Percentiles rank a stretch among this genome's conserved stretches.
Conservation (phyloP, 2,888 invertebrate genomes). For the Tenthredo mesomela region DNA sequence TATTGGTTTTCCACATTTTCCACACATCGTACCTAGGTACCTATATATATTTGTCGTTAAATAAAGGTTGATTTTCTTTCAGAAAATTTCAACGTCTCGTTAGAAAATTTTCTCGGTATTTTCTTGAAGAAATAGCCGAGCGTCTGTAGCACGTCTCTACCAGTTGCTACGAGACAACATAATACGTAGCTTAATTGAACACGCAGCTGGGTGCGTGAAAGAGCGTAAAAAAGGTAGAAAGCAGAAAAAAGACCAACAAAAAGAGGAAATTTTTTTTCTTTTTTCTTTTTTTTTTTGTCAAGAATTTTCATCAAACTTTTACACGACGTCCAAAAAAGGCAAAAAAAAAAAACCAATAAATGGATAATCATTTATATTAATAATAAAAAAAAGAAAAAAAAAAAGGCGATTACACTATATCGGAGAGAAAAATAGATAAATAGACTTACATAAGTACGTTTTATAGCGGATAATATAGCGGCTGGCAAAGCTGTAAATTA, state of each 20-base stretch:
- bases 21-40: background rate
- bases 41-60: background rate
- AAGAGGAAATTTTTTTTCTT: background rate
- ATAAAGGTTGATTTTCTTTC: background rate
- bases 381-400: background rate
- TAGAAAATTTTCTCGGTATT: slow-evolving; percentile 5
- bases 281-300: background rate
- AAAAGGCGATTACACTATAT: slow-evolving; percentile 3
- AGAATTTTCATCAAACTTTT: background rate
- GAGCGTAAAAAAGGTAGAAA: slow-evolving; percentile 32
- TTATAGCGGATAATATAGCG: slow-evolving; percentile 1
- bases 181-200: slow-evolving; percentile 30
- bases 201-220: slow-evolving; percentile 39
- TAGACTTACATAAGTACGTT: slow-evolving; percentile 51
- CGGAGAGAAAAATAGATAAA: slow-evolving; percentile 16
- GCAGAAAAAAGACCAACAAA: slow-evolving; percentile 24
- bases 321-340: background rate
- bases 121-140: background rate
- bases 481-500: slow-evolving; percentile 34
- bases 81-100: background rate
- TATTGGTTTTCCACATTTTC: slow-evolving; percentile 4
- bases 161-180: slow-evolving; percentile 17
- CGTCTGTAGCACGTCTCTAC: slow-evolving; percentile 14
- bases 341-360: background rate
- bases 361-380: background rate